phyloP scores from a whole-genome alignment of 2,888 invertebrate genomes.

The Leptopilina drosophilae region DNA sequence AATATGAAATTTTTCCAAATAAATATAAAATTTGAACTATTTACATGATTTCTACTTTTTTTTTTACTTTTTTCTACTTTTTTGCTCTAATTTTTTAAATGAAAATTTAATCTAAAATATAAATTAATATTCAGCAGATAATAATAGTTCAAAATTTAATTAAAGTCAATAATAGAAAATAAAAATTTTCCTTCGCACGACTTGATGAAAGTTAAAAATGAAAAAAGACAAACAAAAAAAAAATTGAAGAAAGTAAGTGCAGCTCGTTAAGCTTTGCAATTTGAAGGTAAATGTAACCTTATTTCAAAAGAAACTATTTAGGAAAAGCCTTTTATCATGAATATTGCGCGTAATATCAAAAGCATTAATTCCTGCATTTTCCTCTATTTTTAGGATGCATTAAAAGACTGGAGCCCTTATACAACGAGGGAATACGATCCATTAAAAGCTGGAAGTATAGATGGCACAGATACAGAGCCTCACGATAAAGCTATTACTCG shows the following conservation, averaged over 20 bases:
- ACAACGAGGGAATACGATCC: conserved; percentile 84
- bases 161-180: too few relatives aligned
- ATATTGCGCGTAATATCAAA: conserved; percentile 3
- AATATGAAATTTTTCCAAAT: too few relatives aligned
- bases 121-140: too few relatives aligned
- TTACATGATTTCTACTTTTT: too few relatives aligned
- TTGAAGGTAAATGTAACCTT: background rate
- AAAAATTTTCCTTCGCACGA: too few relatives aligned
- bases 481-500: conserved; percentile 88
- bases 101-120: too few relatives aligned
- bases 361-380: background rate
- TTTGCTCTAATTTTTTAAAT: too few relatives aligned
- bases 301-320: background rate
- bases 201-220: too few relatives aligned
- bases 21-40: too few relatives aligned
- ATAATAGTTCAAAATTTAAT: too few relatives aligned
- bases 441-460: conserved; percentile 90
- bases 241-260: background rate
- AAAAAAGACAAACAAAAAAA: background rate
- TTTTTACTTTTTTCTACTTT: too few relatives aligned
- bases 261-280: background rate
- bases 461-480: conserved; percentile 89
- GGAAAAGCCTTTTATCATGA: background rate
- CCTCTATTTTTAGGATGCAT: conserved; percentile 31
- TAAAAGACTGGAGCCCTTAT: conserved; percentile 78